Conservation (phyloP, 2,797 vertebrate genomes). For the Tapirus indicus region DNA sequence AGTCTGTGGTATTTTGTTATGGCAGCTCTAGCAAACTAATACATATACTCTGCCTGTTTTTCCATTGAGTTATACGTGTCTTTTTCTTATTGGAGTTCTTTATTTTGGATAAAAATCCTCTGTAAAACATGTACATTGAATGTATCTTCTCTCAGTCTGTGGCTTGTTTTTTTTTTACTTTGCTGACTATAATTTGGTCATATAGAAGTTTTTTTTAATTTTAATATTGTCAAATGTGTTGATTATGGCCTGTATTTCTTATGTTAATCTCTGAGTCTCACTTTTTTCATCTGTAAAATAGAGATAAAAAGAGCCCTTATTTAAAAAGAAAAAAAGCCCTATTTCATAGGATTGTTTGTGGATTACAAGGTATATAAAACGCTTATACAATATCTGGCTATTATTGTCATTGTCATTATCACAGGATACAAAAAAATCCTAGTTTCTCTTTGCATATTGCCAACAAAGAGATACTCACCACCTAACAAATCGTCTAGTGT, state of each 20-base stretch:
- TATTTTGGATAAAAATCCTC: neutral
- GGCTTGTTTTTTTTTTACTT: neutral
- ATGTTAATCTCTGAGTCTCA: neutral
- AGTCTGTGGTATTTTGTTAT: neutral
- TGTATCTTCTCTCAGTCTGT: neutral
- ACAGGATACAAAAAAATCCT: neutral
- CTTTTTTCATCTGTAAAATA: neutral
- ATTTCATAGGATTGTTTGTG: neutral
- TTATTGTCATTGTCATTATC: neutral
- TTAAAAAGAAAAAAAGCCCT: neutral
- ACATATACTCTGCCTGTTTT: neutral
- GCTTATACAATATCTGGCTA: neutral
- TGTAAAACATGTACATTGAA: neutral
- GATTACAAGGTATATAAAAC: neutral
- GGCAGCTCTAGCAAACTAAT: neutral
- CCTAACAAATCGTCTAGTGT: conserved; percentile 59
- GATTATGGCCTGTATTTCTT: neutral
- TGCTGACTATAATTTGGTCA: neutral
- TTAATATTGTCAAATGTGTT: neutral
- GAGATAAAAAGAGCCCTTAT: neutral
- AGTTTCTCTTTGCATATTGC: neutral
- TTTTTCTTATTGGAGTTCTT: conserved; percentile 4
- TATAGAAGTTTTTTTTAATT: neutral
- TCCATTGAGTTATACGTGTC: neutral
- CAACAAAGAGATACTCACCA: conserved; percentile 56